Evolutionary conservation across 1,140 invertebrate species (phyloP), one percentile per base, ranked within the genome.

Genomic region (Drosophila tani): DNA sequence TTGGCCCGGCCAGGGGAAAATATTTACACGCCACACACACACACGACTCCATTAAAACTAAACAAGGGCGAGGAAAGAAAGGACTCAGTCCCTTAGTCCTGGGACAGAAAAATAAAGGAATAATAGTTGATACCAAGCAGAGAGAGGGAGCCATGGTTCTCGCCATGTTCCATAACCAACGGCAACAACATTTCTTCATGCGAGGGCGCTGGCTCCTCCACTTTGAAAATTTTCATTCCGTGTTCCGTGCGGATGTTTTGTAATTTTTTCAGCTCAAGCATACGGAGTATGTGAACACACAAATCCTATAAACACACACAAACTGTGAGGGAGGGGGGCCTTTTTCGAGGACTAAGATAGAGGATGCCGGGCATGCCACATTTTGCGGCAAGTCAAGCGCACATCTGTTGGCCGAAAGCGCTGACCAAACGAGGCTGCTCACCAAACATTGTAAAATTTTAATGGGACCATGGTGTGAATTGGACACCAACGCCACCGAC

Each of bases 1-100:
- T 32, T 60, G 32, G 45, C 32, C 43, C 35, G 40, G 56, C 12
- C 56, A 64, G 70, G 58, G 65, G 62, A 60, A 70, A 86, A 83
- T 86, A 87, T 86, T 82, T 86, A 75, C 79, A 68, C 75, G 69
- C 75, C 75, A 62, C 79, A 82, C 69, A 53, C 32, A 14, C 50
- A 0, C 51, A 79, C 82, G 83, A 87, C 83, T 86, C 80, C 74
- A 88, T 83, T 83, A 83, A 83, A 87, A 76, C 40, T 76, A 75
- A 87, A 79, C 84, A 88, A 78, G 74, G 45, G 57, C 67, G 64
- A 40, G 64, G 55, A 76, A 75, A 75, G 71, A 45, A 66, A 65
- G 55, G 47, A 43, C 53, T 53, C 53, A 24, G 67, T 40, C 12
- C 40, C 47, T 67, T 29, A n/a, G n/a, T 40, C 14, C 49, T 46